phyloP scores from a whole-genome alignment of 1,140 invertebrate species.

The Vanessa atalanta region DNA sequence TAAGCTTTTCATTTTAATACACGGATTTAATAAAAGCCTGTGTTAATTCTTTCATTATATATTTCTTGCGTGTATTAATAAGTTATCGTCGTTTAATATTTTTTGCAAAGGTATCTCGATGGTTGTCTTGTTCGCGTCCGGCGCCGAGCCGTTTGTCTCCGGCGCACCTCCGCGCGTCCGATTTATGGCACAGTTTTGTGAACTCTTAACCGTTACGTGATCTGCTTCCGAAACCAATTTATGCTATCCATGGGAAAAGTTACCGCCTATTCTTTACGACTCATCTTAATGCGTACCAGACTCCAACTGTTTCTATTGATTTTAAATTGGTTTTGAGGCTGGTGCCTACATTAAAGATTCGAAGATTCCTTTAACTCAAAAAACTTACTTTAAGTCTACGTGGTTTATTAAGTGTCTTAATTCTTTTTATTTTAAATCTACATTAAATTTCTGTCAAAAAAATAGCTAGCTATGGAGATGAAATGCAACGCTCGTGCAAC shows the following conservation, averaged over 20 bases:
- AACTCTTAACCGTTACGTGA: conserved; percentile 81
- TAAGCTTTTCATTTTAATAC: too few species aligned
- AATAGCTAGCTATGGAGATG: background rate
- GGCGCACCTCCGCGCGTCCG: conserved; percentile 76
- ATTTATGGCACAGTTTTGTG: conserved; percentile 80
- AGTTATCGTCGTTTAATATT: background rate
- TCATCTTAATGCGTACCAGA: conserved; percentile 53
- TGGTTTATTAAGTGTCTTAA: background rate
- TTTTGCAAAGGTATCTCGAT: conserved; percentile 20
- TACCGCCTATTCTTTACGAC: conserved; percentile 75
- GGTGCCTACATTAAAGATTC: background rate
- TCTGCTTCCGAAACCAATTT: conserved; percentile 80
- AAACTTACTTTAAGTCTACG: too few species aligned
- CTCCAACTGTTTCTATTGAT: conserved; percentile 43
- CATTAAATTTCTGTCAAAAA: background rate
- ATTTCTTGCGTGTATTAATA: background rate
- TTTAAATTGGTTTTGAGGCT: conserved; percentile 35
- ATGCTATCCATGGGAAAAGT: conserved; percentile 75
- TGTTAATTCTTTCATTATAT: too few species aligned
- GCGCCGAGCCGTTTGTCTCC: conserved; percentile 72
- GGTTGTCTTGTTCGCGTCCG: conserved; percentile 43
- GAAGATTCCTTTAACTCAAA: background rate
- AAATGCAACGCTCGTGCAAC: background rate
- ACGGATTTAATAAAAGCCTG: too few species aligned
- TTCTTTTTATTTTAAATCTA: background rate